These are phyloP conservation scores for Latrodectus geometricus DNA, from an alignment of 1,140 invertebrate species.

Conservation along the genomic window DNA sequence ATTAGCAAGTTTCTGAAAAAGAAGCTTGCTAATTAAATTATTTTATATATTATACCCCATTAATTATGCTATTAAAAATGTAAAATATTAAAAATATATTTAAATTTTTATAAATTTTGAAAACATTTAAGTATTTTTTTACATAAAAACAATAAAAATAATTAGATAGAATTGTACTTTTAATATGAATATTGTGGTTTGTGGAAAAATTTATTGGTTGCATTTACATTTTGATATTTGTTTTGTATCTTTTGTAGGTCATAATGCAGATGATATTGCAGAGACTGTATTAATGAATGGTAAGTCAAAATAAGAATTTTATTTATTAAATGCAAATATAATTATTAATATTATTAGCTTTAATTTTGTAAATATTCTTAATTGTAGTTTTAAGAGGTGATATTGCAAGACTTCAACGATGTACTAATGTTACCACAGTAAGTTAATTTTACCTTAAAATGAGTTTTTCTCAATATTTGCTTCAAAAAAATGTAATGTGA, in stretches of 20 bases:
- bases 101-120: no score
- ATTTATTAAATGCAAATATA: neutral
- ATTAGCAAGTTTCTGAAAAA: no score
- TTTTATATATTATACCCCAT: no score
- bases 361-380: neutral
- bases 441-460: neutral
- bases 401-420: constrained; percentile 84
- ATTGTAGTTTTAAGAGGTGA: constrained; percentile 89
- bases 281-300: constrained; percentile 98
- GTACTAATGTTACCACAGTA: constrained; percentile 64
- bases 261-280: constrained; percentile 99
- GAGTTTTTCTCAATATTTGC: neutral
- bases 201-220: no score
- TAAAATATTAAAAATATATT: no score
- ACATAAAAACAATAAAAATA: no score
- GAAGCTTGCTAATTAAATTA: no score
- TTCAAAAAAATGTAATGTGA: neutral
- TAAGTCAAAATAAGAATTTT: constrained; percentile 61
- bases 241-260: constrained; percentile 73
- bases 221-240: no score
- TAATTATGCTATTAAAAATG: no score
- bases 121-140: no score
- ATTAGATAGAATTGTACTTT: no score
- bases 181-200: no score
- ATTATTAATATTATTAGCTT: neutral